A percentile compares a stretch with the other conserved stretches of the same genome.
These are phyloP conservation scores for human DNA, from an alignment of 2,113 vertebrate genomes.

Conservation along the genomic window GRCh38 chr17:9581501-9582000, in stretches of 20 bases:
- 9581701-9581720: neutral
- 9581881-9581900: neutral
- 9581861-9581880: neutral
- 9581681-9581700: neutral
- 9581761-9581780: neutral
- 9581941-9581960: neutral
- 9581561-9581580: neutral
- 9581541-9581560: no score
- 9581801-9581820: neutral
- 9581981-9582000: neutral
- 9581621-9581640: neutral
- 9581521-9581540: no score
- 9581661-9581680: neutral
- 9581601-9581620: neutral
- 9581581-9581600: neutral
- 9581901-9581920: neutral
- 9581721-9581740: neutral
- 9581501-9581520: neutral
- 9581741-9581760: neutral
- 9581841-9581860: neutral
- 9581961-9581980: neutral
- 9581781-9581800: neutral
- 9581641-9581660: neutral
- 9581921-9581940: neutral
- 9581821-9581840: neutral